Conservation (phyloP, 1,140 invertebrate genomes). For the Sitophilus oryzae region DNA sequence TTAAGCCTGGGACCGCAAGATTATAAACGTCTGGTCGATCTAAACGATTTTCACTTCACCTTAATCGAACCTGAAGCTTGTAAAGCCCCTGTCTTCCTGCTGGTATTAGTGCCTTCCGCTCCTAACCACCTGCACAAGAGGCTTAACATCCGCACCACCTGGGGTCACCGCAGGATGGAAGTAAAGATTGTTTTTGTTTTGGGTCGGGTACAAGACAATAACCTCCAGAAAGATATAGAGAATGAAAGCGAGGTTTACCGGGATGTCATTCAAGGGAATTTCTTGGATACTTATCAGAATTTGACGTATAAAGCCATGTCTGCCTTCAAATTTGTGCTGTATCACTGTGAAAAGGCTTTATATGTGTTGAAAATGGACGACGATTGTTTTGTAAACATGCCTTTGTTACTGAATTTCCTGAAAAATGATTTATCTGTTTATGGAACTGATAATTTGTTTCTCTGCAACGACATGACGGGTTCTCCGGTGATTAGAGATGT, state of each 20-base stretch:
- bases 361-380: slow-evolving; percentile 74
- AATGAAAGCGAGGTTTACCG: slow-evolving; percentile 54
- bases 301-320: slow-evolving; percentile 83
- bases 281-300: slow-evolving; percentile 73
- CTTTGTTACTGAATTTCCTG: slow-evolving; percentile 57
- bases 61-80: background rate
- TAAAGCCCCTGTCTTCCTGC: slow-evolving; percentile 30
- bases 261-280: slow-evolving; percentile 74
- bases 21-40: background rate
- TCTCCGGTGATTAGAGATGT: slow-evolving; percentile 53
- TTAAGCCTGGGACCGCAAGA: background rate
- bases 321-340: slow-evolving; percentile 70
- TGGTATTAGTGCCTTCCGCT: slow-evolving; percentile 63
- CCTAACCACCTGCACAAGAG: slow-evolving; percentile 56
- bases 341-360: slow-evolving; percentile 59
- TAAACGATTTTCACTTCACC: background rate
- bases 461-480: slow-evolving; percentile 49
- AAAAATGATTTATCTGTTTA: slow-evolving; percentile 45
- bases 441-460: slow-evolving; percentile 49
- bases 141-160: slow-evolving; percentile 59
- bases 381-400: slow-evolving; percentile 70
- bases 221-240: slow-evolving; percentile 48
- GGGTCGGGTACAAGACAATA: slow-evolving; percentile 41
- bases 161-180: slow-evolving; percentile 48
- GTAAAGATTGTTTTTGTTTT: slow-evolving; percentile 64